Percentiles rank a stretch among this genome's conserved stretches.
phyloP scores from a whole-genome alignment of 2,797 vertebrate species.

The Menidia menidia region DNA sequence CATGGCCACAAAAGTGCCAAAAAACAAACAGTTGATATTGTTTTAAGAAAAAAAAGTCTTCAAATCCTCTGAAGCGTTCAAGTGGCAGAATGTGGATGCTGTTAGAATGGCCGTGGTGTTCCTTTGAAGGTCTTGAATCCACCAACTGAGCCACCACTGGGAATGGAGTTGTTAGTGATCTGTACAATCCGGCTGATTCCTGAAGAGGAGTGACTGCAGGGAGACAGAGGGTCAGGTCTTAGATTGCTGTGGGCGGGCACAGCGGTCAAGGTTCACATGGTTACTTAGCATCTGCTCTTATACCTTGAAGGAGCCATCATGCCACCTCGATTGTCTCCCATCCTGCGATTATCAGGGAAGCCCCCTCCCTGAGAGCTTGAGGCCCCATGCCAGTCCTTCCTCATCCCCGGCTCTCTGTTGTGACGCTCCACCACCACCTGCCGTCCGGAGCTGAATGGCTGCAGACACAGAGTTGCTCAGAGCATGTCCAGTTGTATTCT shows the following conservation, averaged over 20 bases:
- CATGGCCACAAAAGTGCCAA: slow-evolving; percentile 61
- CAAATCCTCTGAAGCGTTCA: slow-evolving; percentile 43
- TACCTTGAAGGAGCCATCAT: slow-evolving; percentile 93
- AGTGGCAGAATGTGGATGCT: slow-evolving; percentile 19
- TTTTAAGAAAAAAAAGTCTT: slow-evolving; percentile 78
- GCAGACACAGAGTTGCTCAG: slow-evolving; percentile 8
- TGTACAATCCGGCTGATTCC: slow-evolving; percentile 97
- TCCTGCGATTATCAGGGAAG: slow-evolving; percentile 88
- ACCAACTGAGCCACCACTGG: slow-evolving; percentile 88
- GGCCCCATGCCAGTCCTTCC: slow-evolving; percentile 94
- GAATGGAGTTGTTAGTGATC: slow-evolving; percentile 93
- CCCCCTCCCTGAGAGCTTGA: slow-evolving; percentile 88
- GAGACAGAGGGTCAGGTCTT: background rate
- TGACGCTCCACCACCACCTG: slow-evolving; percentile 92
- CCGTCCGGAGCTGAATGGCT: slow-evolving; percentile 91
- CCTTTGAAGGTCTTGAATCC: slow-evolving; percentile 97
- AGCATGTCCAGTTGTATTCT: no score
- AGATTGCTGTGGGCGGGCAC: background rate
- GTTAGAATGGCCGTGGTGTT: slow-evolving; percentile 90
- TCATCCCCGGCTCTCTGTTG: slow-evolving; percentile 88
- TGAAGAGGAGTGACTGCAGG: slow-evolving; percentile 89
- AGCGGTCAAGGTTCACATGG: background rate
- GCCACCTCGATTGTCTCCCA: slow-evolving; percentile 87
- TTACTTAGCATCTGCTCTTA: background rate
- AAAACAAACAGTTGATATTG: slow-evolving; percentile 68